Evolutionary conservation across 92 coral and sea anemone species (phyloP).

Genomic region (Zoanthus sociatus): DNA sequence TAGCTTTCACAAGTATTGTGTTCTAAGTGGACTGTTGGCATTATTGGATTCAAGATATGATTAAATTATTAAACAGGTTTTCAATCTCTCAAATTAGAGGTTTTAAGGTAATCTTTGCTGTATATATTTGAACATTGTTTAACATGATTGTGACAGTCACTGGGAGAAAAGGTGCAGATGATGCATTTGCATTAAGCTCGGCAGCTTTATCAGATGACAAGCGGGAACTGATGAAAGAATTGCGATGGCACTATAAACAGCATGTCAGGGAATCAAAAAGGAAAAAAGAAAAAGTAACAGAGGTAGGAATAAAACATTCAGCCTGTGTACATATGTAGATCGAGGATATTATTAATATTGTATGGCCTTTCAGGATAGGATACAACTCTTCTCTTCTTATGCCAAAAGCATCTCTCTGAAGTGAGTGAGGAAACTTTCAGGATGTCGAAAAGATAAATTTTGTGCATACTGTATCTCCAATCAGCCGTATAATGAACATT

Average conservation of each 20-base stretch:
- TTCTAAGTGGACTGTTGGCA: too few species aligned
- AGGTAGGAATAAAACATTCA: constrained; percentile 43
- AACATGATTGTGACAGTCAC: constrained; percentile 11
- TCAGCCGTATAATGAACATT: not conserved
- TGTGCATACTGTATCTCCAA: not conserved
- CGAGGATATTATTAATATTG: not conserved
- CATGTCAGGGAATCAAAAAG: constrained; percentile 73
- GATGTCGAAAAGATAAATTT: too few species aligned
- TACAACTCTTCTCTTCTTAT: not conserved
- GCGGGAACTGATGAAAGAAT: constrained; percentile 80
- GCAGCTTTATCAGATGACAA: constrained; percentile 27
- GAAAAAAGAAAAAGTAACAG: constrained; percentile 58
- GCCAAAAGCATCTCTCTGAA: not conserved
- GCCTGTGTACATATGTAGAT: not conserved
- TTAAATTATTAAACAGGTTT: too few species aligned
- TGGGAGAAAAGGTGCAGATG: constrained; percentile 61
- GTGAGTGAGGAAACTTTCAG: too few species aligned
- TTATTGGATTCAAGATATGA: too few species aligned
- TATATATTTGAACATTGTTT: too few species aligned
- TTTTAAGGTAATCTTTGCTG: too few species aligned
- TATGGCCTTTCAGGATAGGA: too few species aligned
- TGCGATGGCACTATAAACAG: constrained; percentile 93
- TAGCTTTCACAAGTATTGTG: too few species aligned
- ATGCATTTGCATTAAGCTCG: constrained; percentile 31
- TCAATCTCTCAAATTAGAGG: too few species aligned